phyloP scores from a whole-genome alignment of 2,797 vertebrate species.

The Gila robusta region DNA sequence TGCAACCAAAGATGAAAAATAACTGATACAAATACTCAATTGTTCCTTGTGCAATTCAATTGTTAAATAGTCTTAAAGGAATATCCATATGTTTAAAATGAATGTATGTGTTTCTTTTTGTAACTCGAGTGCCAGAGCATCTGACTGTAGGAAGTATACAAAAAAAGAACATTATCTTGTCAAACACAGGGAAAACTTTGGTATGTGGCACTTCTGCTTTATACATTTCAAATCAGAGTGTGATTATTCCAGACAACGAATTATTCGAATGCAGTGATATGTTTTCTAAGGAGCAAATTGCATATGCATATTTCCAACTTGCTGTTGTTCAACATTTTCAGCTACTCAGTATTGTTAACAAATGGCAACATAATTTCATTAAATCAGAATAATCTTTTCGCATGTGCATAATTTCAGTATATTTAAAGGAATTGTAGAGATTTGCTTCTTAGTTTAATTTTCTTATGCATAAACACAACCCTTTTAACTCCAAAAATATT shows the following conservation, averaged over 20 bases:
- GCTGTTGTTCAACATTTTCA: background rate
- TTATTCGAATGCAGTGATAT: constrained; percentile 9
- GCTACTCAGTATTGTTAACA: background rate
- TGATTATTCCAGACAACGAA: background rate
- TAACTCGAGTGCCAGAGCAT: background rate
- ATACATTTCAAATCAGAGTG: constrained; percentile 13
- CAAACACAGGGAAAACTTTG: background rate
- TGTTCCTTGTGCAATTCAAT: no score
- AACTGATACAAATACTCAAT: no score
- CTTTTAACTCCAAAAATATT: background rate
- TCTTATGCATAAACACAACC: background rate
- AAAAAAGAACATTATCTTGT: constrained; percentile 25
- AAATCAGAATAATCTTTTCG: background rate
- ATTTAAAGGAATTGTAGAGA: background rate
- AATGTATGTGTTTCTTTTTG: background rate
- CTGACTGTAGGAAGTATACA: background rate
- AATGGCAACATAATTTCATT: background rate
- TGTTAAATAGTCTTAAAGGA: no score
- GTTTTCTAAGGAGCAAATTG: background rate
- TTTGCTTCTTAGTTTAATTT: background rate
- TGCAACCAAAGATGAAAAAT: no score
- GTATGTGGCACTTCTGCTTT: background rate
- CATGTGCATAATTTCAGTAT: background rate
- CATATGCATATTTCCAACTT: background rate
- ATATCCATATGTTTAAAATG: background rate